Percentiles rank a stretch among this genome's conserved stretches.
These are phyloP conservation scores for Falco peregrinus DNA, from an alignment of 2,797 vertebrate genomes.

Conservation along the genomic window DNA sequence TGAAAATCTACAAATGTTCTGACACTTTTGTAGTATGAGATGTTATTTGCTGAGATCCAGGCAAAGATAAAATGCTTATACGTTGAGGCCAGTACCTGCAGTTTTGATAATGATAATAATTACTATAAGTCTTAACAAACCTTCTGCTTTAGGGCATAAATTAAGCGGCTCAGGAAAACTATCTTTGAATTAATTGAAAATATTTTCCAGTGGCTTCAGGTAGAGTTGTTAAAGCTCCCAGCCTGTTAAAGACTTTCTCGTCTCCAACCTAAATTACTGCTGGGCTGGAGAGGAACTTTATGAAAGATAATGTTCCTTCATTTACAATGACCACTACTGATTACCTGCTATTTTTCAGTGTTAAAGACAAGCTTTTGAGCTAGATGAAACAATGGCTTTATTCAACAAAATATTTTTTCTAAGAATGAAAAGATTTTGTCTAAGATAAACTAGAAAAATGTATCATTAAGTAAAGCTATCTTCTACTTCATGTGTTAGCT, in stretches of 20 bases:
- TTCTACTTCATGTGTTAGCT: not conserved
- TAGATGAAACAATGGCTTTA: not conserved
- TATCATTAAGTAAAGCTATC: not conserved
- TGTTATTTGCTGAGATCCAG: not conserved
- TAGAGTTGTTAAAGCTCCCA: not conserved
- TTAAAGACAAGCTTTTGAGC: not conserved
- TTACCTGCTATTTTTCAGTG: not conserved
- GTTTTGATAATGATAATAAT: not conserved
- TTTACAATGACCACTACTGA: not conserved
- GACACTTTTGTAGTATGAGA: not conserved
- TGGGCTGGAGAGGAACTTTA: not conserved
- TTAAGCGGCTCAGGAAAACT: not conserved
- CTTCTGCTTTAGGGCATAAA: not conserved
- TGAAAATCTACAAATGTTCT: not conserved
- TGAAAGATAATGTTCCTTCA: not conserved
- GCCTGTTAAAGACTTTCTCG: not conserved
- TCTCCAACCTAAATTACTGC: not conserved
- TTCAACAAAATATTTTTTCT: not conserved
- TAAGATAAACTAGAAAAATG: not conserved
- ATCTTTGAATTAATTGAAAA: not conserved
- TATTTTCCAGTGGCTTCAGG: not conserved
- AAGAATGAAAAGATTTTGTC: not conserved
- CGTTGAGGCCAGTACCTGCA: not conserved
- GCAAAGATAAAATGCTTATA: not conserved
- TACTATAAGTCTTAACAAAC: not conserved